A percentile compares a stretch with the other conserved stretches of the same genome.
phyloP scores from a whole-genome alignment of 2,888 invertebrate species.

The Caenorhabditis sp. region DNA sequence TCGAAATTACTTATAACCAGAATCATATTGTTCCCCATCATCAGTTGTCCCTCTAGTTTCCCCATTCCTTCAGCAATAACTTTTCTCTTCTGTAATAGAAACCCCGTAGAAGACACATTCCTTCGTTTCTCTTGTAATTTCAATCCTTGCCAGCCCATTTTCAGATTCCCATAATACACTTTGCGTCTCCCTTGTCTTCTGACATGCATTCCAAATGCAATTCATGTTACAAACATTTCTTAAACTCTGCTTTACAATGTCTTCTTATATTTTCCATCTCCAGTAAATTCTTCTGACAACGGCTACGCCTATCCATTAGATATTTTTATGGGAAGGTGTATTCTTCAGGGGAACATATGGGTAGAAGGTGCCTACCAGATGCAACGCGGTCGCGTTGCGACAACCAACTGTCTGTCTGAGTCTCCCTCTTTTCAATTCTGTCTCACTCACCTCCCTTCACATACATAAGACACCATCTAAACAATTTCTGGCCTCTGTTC shows the following conservation, averaged over 20 bases:
- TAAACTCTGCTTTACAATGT: constrained; percentile 5
- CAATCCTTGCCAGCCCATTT: not conserved
- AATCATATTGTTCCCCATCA: not conserved
- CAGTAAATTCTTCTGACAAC: not conserved
- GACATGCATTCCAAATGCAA: not conserved
- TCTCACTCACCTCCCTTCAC: not conserved
- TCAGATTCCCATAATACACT: not conserved
- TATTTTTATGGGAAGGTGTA: not conserved
- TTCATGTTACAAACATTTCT: constrained; percentile 3
- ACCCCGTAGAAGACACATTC: not conserved
- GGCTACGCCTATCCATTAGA: not conserved
- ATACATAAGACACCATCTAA: not conserved
- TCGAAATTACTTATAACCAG: not conserved
- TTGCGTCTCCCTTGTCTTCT: not conserved
- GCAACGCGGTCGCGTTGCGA: constrained; percentile 19
- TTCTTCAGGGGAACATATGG: not conserved
- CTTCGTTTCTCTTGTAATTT: not conserved
- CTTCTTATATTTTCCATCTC: not conserved
- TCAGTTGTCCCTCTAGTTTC: not conserved
- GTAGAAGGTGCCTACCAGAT: not conserved
- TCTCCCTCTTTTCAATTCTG: not conserved
- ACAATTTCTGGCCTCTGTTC: not conserved
- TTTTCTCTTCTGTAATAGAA: not conserved
- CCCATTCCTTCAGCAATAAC: not conserved
- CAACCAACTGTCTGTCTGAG: not conserved